Base-by-base conservation (phyloP, 2,113 vertebrate species). In the Trematomus loennbergii region DNA sequence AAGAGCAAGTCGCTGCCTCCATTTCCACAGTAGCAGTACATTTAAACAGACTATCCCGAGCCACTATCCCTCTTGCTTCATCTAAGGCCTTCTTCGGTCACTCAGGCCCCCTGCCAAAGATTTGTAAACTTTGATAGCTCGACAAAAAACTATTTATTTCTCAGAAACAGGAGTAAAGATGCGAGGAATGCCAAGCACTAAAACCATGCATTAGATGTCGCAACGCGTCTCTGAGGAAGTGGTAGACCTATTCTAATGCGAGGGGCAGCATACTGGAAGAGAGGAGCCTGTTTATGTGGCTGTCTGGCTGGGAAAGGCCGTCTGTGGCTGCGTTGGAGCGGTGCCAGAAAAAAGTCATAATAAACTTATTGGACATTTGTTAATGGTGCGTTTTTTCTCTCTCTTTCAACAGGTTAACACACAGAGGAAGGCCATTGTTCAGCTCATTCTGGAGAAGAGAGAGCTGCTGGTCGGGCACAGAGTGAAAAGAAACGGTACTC, bases 381-480 rank as follows among this genome's bases (percentile, higher is more conserved):
- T 91, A 73, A 91, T 75, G 25, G 61, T 71, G 70, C n/a, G 25
- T 18, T 73, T 66, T 79, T 57, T 82, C n/a, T 71, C 43, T 78
- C 20, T 83, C 49, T 85, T 33, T 80, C 61, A 45, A 74, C 91
- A 96, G 95, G 94, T 96, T 84, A 96, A 95, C 59, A 94, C 92
- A 59, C 95, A 96, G 91, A 93, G 94, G 76, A 94, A 95, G 83
- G 94, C 94, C 77, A 94, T 96, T 36, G 92, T 96, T 61, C 94
- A 95, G 84, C 95, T 95, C 78, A 93, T 96, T 69, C 84, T 96
- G 93, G 94, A 95, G 89, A 96, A 95, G 89, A 92, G 93, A 79
- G 93, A 94, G 85, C 89, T 95, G 83, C 90, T 95, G 83, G 91
- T 94, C 60, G 92, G 93, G 16, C 93, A 92, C 55, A 85, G 95